phyloP scores from a whole-genome alignment of 1,140 invertebrate genomes.

The Mizuhopecten yessoensis region DNA sequence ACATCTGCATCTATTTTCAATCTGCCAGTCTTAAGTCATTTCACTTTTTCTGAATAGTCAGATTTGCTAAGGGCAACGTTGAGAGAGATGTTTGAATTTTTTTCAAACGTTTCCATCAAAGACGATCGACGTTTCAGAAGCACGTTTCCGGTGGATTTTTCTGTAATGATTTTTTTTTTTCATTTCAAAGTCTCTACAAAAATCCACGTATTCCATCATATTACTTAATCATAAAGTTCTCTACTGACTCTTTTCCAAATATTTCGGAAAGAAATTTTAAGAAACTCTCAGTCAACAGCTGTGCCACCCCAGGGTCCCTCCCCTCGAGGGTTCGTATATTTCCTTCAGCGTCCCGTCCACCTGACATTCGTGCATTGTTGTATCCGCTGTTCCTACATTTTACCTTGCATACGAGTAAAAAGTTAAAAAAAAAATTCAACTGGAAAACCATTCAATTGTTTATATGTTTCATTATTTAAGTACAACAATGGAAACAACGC shows the following conservation, averaged over 20 bases:
- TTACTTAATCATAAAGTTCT: constrained; percentile 1
- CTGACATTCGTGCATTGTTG: constrained; percentile 24
- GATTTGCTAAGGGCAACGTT: neutral
- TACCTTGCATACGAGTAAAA: too few relatives aligned
- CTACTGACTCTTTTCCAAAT: constrained; percentile 41
- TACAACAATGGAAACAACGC: too few relatives aligned
- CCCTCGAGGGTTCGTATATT: constrained; percentile 47
- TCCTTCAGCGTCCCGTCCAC: constrained; percentile 44
- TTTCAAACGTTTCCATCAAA: neutral
- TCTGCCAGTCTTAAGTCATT: neutral
- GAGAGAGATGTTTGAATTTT: neutral
- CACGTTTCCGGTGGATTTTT: neutral
- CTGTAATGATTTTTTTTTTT: constrained; percentile 48
- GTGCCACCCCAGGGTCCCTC: constrained; percentile 56
- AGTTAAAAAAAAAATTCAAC: too few relatives aligned
- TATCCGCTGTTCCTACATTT: constrained; percentile 50
- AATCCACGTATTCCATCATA: constrained; percentile 31
- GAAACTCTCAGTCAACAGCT: constrained; percentile 43
- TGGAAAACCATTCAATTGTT: too few relatives aligned
- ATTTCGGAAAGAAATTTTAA: neutral
- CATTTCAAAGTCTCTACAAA: constrained; percentile 56
- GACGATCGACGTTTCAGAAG: constrained; percentile 12
- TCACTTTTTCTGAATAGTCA: constrained; percentile 24
- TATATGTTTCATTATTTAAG: too few relatives aligned
- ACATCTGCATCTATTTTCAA: constrained; percentile 46